Evolutionary conservation across 2,888 invertebrate genomes (phyloP), one percentile per base, ranked within the genome.

Genomic region (Megaustenia siamemsis): DNA sequence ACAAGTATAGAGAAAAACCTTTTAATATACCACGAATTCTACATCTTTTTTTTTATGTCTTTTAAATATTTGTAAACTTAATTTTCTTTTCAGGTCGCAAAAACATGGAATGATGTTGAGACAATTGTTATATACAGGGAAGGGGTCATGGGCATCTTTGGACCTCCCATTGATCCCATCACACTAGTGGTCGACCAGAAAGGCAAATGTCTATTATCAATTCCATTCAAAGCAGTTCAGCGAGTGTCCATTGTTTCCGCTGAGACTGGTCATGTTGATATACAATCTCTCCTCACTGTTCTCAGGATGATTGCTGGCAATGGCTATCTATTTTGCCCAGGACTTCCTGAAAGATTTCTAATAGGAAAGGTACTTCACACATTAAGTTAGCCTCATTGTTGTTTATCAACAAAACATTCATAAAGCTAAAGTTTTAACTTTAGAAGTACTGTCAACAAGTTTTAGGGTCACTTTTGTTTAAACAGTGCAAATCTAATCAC

Each of bases 281-380:
- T 75, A 28, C 21, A 18, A 21, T 73, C 85, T 63, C 66, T 85
- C n/a, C 40, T 76, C 49, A 75, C 66, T 28, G 21, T 85, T 28
- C 77, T 85, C 18, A 32, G 73, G 43, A 75, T 84, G 84, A 38
- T 84, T 35, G 69, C 84, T 38, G 84, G 84, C 15, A 84, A 81
- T 35, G 84, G 80, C 18, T 84, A 49, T 35, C 21, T 53, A 0
- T 84, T 84, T 53, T 84, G 84, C 53, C 84, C 84, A 28, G 84
- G 84, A 21, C 71, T 84, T 28, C 84, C 84, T 32, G 81, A 79
- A 43, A 81, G 43, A 53, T 40, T 84, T 68, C 53, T 84, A 45
- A 53, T 45, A 10, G 84, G 84, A 75, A 84, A 84, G 73, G 84
- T 84, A 84, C 43, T n/a, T n/a, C n/a, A n/a, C n/a, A n/a, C n/a